Conservation (phyloP, 53 echinoderm and acorn worm species). For the Hippasteria phrygiana region DNA sequence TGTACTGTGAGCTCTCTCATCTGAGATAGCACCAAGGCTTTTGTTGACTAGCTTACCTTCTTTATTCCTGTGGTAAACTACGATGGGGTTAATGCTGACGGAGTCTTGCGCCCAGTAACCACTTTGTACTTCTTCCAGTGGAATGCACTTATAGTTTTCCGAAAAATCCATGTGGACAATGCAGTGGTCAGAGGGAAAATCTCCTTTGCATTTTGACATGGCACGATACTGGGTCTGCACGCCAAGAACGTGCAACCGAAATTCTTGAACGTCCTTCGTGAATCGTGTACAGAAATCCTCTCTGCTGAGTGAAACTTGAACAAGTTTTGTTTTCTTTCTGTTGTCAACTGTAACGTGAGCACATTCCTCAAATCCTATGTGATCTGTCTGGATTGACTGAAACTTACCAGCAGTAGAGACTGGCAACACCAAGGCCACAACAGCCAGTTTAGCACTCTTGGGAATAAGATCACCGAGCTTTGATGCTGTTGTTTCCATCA, state of each 20-base stretch:
- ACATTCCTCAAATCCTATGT: slow-evolving; percentile 69
- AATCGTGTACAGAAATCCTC: slow-evolving; percentile 49
- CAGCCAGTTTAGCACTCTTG: no score
- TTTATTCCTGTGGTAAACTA: slow-evolving; percentile 50
- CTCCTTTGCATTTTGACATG: slow-evolving; percentile 50
- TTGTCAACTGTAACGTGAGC: slow-evolving; percentile 50
- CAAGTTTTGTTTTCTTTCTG: slow-evolving; percentile 68
- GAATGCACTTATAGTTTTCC: slow-evolving; percentile 63
- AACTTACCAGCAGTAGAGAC: no score
- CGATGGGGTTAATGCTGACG: slow-evolving; percentile 56
- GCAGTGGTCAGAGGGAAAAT: slow-evolving; percentile 48
- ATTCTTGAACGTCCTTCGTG: slow-evolving; percentile 32
- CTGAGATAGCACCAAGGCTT: slow-evolving; percentile 77
- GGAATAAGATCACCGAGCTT: no score
- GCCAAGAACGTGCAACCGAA: slow-evolving; percentile 23
- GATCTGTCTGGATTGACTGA: slow-evolving; percentile 48
- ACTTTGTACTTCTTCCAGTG: slow-evolving; percentile 71
- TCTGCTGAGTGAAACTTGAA: slow-evolving; percentile 30
- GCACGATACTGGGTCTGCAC: slow-evolving; percentile 61
- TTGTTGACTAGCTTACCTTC: slow-evolving; percentile 77
- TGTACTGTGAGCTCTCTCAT: slow-evolving; percentile 37
- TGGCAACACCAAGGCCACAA: no score
- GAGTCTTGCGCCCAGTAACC: slow-evolving; percentile 65
- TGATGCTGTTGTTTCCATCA: no score
- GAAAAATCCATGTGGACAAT: slow-evolving; percentile 72